Percentiles rank a stretch among this genome's conserved stretches.
These are phyloP conservation scores for Toxotes jaculatrix DNA, from an alignment of 2,113 vertebrate genomes.

Conservation along the genomic window DNA sequence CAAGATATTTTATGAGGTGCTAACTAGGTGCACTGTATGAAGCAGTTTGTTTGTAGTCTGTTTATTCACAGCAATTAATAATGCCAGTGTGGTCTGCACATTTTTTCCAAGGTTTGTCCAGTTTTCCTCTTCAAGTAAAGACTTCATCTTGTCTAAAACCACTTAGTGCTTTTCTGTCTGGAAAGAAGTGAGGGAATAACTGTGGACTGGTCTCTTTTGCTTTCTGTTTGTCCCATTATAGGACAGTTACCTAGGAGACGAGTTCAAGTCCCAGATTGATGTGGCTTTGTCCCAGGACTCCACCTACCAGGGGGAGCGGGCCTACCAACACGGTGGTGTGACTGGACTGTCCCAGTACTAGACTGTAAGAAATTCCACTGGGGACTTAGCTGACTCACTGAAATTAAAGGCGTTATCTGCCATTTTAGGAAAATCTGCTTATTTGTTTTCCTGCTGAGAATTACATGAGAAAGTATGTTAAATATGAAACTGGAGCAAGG, in stretches of 20 bases:
- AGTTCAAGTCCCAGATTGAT: constrained; percentile 99
- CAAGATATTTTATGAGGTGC: constrained; percentile 3
- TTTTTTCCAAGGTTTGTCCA: constrained; percentile 48
- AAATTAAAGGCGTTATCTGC: not conserved
- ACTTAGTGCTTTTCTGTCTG: constrained; percentile 9
- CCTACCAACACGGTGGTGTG: constrained; percentile 97
- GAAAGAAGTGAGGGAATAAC: constrained; percentile 39
- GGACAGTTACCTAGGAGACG: constrained; percentile 99
- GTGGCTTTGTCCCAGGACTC: constrained; percentile 98
- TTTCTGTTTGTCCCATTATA: constrained; percentile 75
- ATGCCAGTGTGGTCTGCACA: constrained; percentile 1
- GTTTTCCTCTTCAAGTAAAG: constrained; percentile 41
- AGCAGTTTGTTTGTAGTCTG: constrained; percentile 10
- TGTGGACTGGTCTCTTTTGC: constrained; percentile 35
- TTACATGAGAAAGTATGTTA: not conserved
- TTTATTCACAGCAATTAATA: constrained; percentile 6
- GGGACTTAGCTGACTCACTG: constrained; percentile 12
- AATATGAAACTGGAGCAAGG: not conserved
- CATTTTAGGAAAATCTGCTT: not conserved
- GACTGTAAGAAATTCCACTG: constrained; percentile 87
- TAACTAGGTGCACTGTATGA: constrained; percentile 9
- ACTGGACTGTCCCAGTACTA: constrained; percentile 99
- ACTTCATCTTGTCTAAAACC: constrained; percentile 16
- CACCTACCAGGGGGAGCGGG: constrained; percentile 97
- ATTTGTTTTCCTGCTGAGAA: not conserved